Conservation (phyloP, 92 coral and sea anemone genomes). For the Scolanthus callimorphus region DNA sequence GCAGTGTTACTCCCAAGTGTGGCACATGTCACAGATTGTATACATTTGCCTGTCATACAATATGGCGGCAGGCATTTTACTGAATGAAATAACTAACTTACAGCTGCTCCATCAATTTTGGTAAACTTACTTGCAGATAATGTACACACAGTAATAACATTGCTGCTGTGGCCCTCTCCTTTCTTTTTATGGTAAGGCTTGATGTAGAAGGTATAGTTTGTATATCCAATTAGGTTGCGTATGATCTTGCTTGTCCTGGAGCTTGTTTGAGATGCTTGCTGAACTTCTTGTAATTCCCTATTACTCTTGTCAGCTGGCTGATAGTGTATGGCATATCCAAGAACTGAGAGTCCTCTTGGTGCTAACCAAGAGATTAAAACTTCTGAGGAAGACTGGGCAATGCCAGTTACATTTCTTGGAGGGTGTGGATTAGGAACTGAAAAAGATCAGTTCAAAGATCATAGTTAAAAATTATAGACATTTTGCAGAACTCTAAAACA, state of each 20-base stretch:
- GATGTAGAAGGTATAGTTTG: slow-evolving; percentile 58
- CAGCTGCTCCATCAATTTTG: not conserved
- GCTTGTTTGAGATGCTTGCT: not conserved
- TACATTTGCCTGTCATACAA: no score
- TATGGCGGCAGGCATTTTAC: no score
- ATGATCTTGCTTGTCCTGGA: slow-evolving; percentile 5
- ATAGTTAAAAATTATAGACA: no score
- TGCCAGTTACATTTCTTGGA: slow-evolving; percentile 47
- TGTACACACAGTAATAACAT: slow-evolving; percentile 37
- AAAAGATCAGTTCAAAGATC: no score
- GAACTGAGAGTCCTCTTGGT: slow-evolving; percentile 20
- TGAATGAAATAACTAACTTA: no score
- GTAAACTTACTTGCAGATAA: slow-evolving; percentile 47
- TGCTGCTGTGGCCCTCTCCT: slow-evolving; percentile 20
- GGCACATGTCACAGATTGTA: no score
- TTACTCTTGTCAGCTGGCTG: slow-evolving; percentile 1
- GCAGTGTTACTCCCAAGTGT: no score
- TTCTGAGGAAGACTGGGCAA: slow-evolving; percentile 40
- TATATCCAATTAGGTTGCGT: slow-evolving; percentile 29
- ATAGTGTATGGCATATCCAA: slow-evolving; percentile 41
- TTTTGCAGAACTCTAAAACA: no score
- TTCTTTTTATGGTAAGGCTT: slow-evolving; percentile 14
- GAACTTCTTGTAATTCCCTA: slow-evolving; percentile 1
- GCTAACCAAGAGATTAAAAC: slow-evolving; percentile 58
- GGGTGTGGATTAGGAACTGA: no score